Base-by-base conservation (phyloP, 2,888 invertebrate species). In the Zaprionus bogoriensis region DNA sequence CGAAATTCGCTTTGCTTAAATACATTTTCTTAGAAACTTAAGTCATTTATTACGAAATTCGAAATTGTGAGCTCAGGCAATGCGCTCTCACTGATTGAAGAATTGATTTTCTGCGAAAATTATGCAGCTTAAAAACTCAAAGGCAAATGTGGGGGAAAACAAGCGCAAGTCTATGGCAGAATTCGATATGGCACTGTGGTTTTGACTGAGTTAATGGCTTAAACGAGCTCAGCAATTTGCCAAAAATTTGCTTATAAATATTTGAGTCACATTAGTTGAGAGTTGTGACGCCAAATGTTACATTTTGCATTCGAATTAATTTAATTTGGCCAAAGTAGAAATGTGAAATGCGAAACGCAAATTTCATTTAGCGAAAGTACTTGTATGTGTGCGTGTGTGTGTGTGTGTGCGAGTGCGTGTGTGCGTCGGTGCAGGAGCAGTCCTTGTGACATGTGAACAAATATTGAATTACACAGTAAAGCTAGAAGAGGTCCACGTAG, bases 281-380 rank as follows among this genome's bases (percentile, higher is more conserved):
- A 48, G 20, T 50, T 57, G 22, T 27, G n/a, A n/a, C 46, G 19
- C 17, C 3, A 17, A 22, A 48, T 41, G 50, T 32, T 50, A 42
- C 42, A 61, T 70, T 73, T 52, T 22, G 23, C 27, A 51, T 54
- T 39, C 3, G 63, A 73, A 54, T 65, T 67, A 66, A 77, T 74
- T 79, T 64, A 38, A 77, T 70, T 79, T 65, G 17, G 6, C 32
- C 30, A 54, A 65, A 73, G 53, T 65, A 23, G 25, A 55, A 55
- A 55, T 57, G 47, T 36, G 62, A 68, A 73, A 73, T 57, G 59
- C 45, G 36, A 60, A 71, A 52, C 52, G 44, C 44, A 61, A 69
- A 61, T 73, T 63, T 23, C 50, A 70, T 67, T 73, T 61, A 47
- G 54, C 27, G 30, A 36, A 38, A 44, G 48, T 36, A 36, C 20